These are phyloP conservation scores for Heliconius aoede DNA, from an alignment of 2,888 invertebrate species.

Conservation along the genomic window DNA sequence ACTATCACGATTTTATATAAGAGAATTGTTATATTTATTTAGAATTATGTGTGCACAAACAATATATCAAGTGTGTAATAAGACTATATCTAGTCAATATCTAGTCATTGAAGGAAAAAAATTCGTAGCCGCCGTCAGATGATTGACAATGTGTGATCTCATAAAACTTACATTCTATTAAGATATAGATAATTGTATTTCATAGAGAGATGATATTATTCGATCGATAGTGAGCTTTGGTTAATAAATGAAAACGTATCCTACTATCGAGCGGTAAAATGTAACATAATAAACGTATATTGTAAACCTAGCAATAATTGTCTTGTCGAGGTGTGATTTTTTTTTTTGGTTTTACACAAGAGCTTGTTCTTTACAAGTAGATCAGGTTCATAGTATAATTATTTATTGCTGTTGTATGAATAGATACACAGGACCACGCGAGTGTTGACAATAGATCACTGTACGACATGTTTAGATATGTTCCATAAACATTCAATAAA, in stretches of 20 bases:
- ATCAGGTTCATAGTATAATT: slow-evolving; percentile 25
- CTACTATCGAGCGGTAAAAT: neutral
- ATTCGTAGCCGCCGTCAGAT: slow-evolving; percentile 11
- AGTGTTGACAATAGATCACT: slow-evolving; percentile 27
- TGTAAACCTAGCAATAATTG: slow-evolving; percentile 45
- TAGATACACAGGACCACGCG: slow-evolving; percentile 27
- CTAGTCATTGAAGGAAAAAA: slow-evolving; percentile 38
- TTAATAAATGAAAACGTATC: neutral
- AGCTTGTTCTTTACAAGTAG: slow-evolving; percentile 36
- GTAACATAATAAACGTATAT: neutral
- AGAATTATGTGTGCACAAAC: slow-evolving; percentile 37
- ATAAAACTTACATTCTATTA: slow-evolving; percentile 27
- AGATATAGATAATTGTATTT: slow-evolving; percentile 12
- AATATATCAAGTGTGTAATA: slow-evolving; percentile 8
- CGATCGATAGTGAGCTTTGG: neutral
- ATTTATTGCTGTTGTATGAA: slow-evolving; percentile 31
- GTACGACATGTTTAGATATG: slow-evolving; percentile 35
- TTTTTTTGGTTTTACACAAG: slow-evolving; percentile 35
- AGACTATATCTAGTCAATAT: slow-evolving; percentile 38
- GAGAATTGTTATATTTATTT: slow-evolving; percentile 25
- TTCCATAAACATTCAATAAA: slow-evolving; percentile 41
- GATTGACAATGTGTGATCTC: slow-evolving; percentile 37
- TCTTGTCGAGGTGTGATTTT: slow-evolving; percentile 32
- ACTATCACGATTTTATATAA: neutral
- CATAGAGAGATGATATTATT: neutral